Evolutionary conservation across 2,888 invertebrate species (phyloP), one percentile per base, ranked within the genome.

Genomic region (Melangyna quadrimaculata): DNA sequence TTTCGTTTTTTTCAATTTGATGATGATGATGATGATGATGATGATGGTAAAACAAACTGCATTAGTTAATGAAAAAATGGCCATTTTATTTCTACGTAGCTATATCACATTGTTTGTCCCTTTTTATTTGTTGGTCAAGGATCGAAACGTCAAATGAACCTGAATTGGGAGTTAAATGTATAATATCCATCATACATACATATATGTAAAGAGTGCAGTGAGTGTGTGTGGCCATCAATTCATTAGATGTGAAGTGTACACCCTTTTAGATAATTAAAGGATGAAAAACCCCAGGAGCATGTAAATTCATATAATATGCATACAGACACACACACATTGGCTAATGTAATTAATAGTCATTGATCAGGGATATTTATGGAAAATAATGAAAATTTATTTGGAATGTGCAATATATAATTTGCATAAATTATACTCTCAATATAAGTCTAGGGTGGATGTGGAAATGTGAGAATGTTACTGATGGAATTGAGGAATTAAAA

Each of bases 311-410:
- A 43, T 2, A n/a, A n/a, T n/a, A n/a, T n/a, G n/a, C n/a, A n/a
- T n/a, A n/a, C n/a, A n/a, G n/a, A 35, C 24, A 17, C 7, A 59
- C 63, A 32, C 19, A 48, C 48, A 32, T 35, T 35, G 24, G 32
- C 70, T 78, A 75, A 79, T 79, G 55, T 79, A 75, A 84, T 84
- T 84, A 84, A 75, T 75, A 67, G 22, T 69, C 70, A 67, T 79
- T 75, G 83, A 84, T 67, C 74, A 74, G 65, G 83, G 83, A 79
- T 70, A 71, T 84, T 63, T 73, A 69, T 74, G 74, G 73, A 78
- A 69, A 78, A 70, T 74, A 78, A 78, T 78, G 78, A 55, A 83
- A 70, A 74, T 83, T 72, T 57, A 78, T 82, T 73, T 55, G 78
- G 10, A 78, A 69, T 78, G 78, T 65, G 63, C 63, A 65, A 65